Percentiles rank a stretch among this genome's conserved stretches.
Conservation (phyloP, 2,797 vertebrate genomes). For the Sciaenops ocellatus region DNA sequence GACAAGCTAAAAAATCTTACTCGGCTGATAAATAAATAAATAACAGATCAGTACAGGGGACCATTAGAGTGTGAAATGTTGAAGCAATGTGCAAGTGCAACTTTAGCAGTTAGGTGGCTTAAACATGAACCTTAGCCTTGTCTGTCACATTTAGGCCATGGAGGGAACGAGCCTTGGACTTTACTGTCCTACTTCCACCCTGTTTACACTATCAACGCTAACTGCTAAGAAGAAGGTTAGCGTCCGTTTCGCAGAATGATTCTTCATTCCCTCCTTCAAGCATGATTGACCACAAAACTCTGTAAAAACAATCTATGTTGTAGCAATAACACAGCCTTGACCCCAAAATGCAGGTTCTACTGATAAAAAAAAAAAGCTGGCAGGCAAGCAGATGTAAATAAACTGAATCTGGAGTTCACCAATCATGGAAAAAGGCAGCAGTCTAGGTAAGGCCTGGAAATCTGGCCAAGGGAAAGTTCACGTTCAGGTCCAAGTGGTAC, state of each 20-base stretch:
- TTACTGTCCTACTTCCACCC: conserved; percentile 51
- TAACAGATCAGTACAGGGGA: conserved; percentile 11
- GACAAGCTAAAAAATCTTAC: conserved; percentile 10
- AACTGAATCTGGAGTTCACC: conserved; percentile 59
- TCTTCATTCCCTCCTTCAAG: conserved; percentile 56
- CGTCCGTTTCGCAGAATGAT: conserved; percentile 40
- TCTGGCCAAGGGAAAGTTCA: background rate
- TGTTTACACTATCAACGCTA: conserved; percentile 65
- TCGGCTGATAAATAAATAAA: conserved; percentile 28
- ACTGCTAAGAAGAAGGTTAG: conserved; percentile 41
- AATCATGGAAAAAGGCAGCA: conserved; percentile 38
- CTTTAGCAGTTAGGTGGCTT: conserved; percentile 57
- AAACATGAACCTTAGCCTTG: conserved; percentile 61
- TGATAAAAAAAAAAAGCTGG: conserved; percentile 47
- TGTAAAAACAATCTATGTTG: conserved; percentile 69
- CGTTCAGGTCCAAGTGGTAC: conserved; percentile 25
- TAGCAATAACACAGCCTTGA: conserved; percentile 70
- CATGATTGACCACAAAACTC: conserved; percentile 55
- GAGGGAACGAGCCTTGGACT: conserved; percentile 2
- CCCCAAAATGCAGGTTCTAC: conserved; percentile 45
- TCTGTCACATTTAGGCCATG: conserved; percentile 21
- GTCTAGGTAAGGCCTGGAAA: conserved; percentile 7
- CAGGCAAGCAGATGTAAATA: conserved; percentile 54
- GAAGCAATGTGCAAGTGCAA: conserved; percentile 37
- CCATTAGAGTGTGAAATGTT: conserved; percentile 52